Evolutionary conservation across 2,888 invertebrate genomes (phyloP), one percentile per base, ranked within the genome.

Genomic region (Lampropteryx suffumata): DNA sequence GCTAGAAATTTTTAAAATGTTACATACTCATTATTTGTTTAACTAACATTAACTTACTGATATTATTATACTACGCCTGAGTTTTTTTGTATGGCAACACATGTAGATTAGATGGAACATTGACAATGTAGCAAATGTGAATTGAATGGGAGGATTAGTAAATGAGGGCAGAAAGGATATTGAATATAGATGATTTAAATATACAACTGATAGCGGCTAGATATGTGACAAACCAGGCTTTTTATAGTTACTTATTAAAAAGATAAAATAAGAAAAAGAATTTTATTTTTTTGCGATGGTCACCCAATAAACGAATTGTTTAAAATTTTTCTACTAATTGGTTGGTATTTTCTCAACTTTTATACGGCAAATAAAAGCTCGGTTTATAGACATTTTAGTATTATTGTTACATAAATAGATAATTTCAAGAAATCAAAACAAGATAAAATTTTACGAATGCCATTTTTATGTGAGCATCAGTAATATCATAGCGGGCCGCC

Each of bases 51-150:
- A n/a, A 4, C 1, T 2, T 24, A 33, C 49, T 50, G 14, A 11
- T 50, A 12, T 8, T 2, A 2, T 21, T 46, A n/a, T 21, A 47
- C 46, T 42, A n/a, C n/a, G 32, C 2, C 26, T 9, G 3, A 17
- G 33, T 51, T 53, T 51, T 59, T 57, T 57, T 45, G 49, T 39
- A 29, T 12, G 14, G 28, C 33, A 42, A 50, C 45, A 50, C 40
- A 50, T 48, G 59, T 52, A 50, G 47, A 56, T 54, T 58, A 58
- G 60, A 60, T 55, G 51, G 52, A 53, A 50, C 14, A 45, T 57
- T 57, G 57, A 50, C 57, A 46, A 50, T 49, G 44, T 43, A 52
- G 44, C 48, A 49, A 53, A 54, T 53, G 53, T 27, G 53, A 44
- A 48, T 55, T 49, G 53, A 58, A 57, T 57, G 37, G 47, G 44